Percentiles rank a stretch among this genome's conserved stretches.
Evolutionary conservation across 1,140 invertebrate species (phyloP).

Genomic region (Drosophila lacertosa): DNA sequence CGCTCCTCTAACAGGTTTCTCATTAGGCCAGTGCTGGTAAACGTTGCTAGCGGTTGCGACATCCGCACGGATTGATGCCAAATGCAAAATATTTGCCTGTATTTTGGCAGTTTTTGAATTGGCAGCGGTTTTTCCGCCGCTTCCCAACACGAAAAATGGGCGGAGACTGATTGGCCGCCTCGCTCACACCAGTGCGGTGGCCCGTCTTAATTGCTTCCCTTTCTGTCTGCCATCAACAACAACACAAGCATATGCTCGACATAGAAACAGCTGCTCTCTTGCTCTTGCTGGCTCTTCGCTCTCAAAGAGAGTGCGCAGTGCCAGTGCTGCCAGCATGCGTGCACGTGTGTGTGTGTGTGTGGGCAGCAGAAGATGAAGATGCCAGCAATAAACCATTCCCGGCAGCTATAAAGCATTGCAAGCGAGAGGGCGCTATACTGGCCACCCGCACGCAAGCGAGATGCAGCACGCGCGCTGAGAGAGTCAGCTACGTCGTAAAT

Average conservation of each 20-base stretch:
- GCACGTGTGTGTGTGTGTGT: slow-evolving; percentile 20
- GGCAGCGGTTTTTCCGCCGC: slow-evolving; percentile 26
- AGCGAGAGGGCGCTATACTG: slow-evolving; percentile 44
- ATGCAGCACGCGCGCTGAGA: slow-evolving; percentile 22
- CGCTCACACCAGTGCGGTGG: slow-evolving; percentile 49
- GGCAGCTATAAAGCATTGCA: slow-evolving; percentile 81
- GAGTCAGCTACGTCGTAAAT: slow-evolving; percentile 43
- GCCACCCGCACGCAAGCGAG: slow-evolving; percentile 9
- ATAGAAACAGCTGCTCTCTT: slow-evolving; percentile 72
- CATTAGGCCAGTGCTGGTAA: slow-evolving; percentile 68
- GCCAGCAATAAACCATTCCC: slow-evolving; percentile 81
- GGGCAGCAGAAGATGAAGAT: slow-evolving; percentile 42
- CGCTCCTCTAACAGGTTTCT: slow-evolving; percentile 79
- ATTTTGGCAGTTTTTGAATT: slow-evolving; percentile 31
- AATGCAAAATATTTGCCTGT: slow-evolving; percentile 29
- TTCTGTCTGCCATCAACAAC: slow-evolving; percentile 54
- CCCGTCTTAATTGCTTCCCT: slow-evolving; percentile 45
- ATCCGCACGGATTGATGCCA: background rate
- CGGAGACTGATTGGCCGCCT: slow-evolving; percentile 59
- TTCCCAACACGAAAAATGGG: slow-evolving; percentile 69
- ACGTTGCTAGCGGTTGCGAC: background rate
- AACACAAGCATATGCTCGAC: slow-evolving; percentile 68
- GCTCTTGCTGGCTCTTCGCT: slow-evolving; percentile 33
- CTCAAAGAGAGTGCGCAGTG: slow-evolving; percentile 52
- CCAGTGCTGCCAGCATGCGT: slow-evolving; percentile 9